These are phyloP conservation scores for Numenius phaeopus DNA, from an alignment of 2,797 vertebrate genomes.

Conservation along the genomic window DNA sequence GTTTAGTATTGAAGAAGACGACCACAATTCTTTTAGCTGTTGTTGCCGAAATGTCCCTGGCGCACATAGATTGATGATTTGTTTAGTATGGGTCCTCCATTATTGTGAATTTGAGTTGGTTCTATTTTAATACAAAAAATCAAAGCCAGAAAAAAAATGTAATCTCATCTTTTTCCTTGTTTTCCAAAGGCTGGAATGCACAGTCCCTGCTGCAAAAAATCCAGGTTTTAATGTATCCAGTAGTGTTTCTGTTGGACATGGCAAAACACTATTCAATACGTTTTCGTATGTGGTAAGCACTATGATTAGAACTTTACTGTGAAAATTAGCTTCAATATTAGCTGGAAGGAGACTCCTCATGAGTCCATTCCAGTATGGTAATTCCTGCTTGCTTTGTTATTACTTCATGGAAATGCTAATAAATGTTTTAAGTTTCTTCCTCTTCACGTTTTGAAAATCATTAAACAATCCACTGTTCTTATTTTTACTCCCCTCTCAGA, in stretches of 20 bases:
- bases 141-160: slow-evolving; percentile 27
- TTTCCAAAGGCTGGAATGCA: slow-evolving; percentile 84
- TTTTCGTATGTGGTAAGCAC: slow-evolving; percentile 93
- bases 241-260: slow-evolving; percentile 86
- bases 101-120: background rate
- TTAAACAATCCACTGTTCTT: background rate
- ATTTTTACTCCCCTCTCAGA: slow-evolving; percentile 75
- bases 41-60: background rate
- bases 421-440: slow-evolving; percentile 22
- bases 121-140: slow-evolving; percentile 20
- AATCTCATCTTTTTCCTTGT: slow-evolving; percentile 22
- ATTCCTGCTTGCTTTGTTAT: background rate
- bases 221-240: slow-evolving; percentile 84
- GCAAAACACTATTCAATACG: slow-evolving; percentile 78
- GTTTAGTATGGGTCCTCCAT: background rate
- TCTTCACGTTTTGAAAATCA: background rate
- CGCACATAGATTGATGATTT: background rate
- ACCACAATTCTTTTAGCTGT: background rate
- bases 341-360: background rate
- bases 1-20: background rate
- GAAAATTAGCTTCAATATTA: background rate
- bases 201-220: slow-evolving; percentile 83
- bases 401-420: background rate
- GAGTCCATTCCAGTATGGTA: background rate
- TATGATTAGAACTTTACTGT: slow-evolving; percentile 18